Base-by-base conservation (phyloP, 2,113 vertebrate genomes). In the Empidonax alnorum region DNA sequence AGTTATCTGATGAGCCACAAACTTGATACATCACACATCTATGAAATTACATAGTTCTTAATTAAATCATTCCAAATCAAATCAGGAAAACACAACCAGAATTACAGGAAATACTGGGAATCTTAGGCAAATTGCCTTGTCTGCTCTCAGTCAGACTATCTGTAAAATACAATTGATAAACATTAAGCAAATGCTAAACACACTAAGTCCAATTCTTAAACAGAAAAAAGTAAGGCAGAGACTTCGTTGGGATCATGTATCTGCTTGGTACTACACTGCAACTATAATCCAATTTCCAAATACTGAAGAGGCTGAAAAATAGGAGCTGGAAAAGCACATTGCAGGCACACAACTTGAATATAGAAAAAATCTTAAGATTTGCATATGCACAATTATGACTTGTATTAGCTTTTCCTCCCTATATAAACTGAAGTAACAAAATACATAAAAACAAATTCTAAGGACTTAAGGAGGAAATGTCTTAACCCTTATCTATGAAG, bases 81-180 rank as follows among this genome's bases (percentile, higher is more conserved):
- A 95, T 97, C 96, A 95, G 93, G 93, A 92, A 96, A 94, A 75
- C 62, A 87, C 66, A 92, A 89, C 69, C 74, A 95, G 87, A 95
- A 89, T 89, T 93, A 92, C 93, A 95, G 93, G 96, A 97, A 96
- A 95, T 84, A 94, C 62, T 73, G 47, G 47, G 62, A 90, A 94
- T 84, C 87, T 87, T 53, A 61, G 74, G 87, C 91, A 95, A 87
- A 91, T 13, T 87, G 87, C 46, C 85, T 81, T 94, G 52, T 62
- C 89, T 95, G 94, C 69, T 92, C 56, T 87, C 91, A 72, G 61
- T 81, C 89, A 90, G 7, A 31, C n/a, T 86, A 55, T 78, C 76
- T 55, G 52, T 84, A 92, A 94, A 95, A 90, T 13, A 78, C 55
- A 63, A 91, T 63, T 9, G 1, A 87, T 90, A 94, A 90, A 86